Conservation (phyloP, 2,113 vertebrate species). For the Junco hyemalis region DNA sequence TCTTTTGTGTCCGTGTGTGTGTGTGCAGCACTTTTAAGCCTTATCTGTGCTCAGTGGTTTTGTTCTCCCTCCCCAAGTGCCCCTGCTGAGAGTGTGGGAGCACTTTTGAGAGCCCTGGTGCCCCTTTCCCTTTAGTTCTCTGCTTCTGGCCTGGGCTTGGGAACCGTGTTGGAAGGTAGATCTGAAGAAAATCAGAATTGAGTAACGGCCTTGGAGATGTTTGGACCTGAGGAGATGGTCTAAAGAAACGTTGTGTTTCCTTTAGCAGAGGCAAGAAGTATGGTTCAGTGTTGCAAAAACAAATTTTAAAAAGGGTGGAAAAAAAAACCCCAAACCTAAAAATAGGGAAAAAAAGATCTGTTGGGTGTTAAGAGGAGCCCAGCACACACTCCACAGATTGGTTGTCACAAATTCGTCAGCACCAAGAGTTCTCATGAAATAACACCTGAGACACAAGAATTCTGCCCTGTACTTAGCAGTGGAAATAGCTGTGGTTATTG, state of each 20-base stretch:
- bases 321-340: too few relatives aligned
- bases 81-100: background rate
- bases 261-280: slow-evolving; percentile 67
- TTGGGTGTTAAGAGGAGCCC: background rate
- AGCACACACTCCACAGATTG: rapidly evolving
- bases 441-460: background rate
- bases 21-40: slow-evolving; percentile 58
- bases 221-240: slow-evolving; percentile 18
- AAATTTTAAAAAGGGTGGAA: background rate
- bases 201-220: background rate
- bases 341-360: background rate
- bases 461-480: background rate
- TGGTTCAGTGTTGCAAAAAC: slow-evolving; percentile 4
- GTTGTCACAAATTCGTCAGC: background rate
- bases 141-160: slow-evolving; percentile 40
- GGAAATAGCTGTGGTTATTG: background rate
- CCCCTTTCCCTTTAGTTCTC: background rate
- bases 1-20: slow-evolving; percentile 53
- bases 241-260: slow-evolving; percentile 5
- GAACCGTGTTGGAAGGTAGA: slow-evolving; percentile 69
- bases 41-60: slow-evolving; percentile 49
- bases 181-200: background rate
- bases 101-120: slow-evolving; percentile 9
- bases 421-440: background rate
- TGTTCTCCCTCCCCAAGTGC: slow-evolving; percentile 7